These are phyloP conservation scores for Dendroctonus ponderosae DNA, from an alignment of 1,140 invertebrate genomes.

Conservation along the genomic window DNA sequence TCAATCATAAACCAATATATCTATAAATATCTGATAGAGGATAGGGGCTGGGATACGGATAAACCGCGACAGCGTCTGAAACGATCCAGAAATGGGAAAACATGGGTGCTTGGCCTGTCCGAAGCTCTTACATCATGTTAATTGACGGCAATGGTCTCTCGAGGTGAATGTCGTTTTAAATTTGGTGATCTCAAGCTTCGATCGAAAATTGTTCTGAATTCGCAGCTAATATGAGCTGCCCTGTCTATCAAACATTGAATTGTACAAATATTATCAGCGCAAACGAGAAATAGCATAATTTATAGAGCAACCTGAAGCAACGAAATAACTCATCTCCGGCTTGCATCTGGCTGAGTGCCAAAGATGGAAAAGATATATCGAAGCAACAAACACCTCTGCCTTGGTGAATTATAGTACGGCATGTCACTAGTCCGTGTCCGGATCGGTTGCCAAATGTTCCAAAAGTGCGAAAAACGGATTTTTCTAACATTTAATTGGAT, in stretches of 20 bases:
- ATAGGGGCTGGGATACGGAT: conserved; percentile 9
- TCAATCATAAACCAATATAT: conserved; percentile 15
- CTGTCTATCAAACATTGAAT: no score
- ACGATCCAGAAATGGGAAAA: conserved; percentile 28
- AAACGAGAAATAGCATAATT: background rate
- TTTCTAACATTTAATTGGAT: conserved; percentile 21
- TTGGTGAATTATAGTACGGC: conserved; percentile 18
- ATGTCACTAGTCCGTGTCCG: conserved; percentile 23
- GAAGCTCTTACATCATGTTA: conserved; percentile 26
- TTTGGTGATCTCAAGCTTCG: conserved; percentile 2
- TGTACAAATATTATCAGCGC: no score
- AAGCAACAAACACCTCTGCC: conserved; percentile 29
- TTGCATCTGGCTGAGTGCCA: conserved; percentile 19
- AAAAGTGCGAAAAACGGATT: conserved; percentile 1
- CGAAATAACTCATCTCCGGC: conserved; percentile 17
- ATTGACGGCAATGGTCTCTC: conserved; percentile 23
- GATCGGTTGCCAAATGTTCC: conserved; percentile 26
- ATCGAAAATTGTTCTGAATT: background rate
- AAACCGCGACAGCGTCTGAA: conserved; percentile 29
- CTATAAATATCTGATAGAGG: conserved; percentile 30
- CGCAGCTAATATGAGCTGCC: no score
- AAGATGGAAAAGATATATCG: conserved; percentile 29
- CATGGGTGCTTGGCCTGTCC: conserved; percentile 17
- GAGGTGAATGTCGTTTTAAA: conserved; percentile 17
- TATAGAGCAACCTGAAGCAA: conserved; percentile 8